Conservation (phyloP, 2,888 invertebrate genomes). For the Leptodirus hochenwartii region DNA sequence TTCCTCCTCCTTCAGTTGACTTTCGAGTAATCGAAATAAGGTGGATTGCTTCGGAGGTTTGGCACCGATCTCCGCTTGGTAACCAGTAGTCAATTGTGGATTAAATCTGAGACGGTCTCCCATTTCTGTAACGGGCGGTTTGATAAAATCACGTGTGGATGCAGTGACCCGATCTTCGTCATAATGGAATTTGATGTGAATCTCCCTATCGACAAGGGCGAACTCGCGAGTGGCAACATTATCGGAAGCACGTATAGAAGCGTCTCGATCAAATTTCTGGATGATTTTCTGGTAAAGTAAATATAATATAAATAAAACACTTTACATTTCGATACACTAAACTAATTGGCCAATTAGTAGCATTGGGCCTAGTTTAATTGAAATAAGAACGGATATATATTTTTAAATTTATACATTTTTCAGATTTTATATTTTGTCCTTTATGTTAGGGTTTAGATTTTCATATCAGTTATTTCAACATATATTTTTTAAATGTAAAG, state of each 20-base stretch:
- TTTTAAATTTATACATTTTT: background rate
- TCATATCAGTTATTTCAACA: background rate
- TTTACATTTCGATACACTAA: background rate
- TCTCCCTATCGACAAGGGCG: slow-evolving; percentile 37
- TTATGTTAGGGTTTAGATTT: background rate
- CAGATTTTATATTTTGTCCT: background rate
- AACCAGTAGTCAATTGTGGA: slow-evolving; percentile 43
- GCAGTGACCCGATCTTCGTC: slow-evolving; percentile 39
- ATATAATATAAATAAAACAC: background rate
- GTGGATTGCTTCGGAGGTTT: slow-evolving; percentile 40
- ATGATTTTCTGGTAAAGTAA: slow-evolving; percentile 29
- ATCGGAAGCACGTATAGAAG: slow-evolving; percentile 32
- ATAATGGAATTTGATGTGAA: slow-evolving; percentile 44
- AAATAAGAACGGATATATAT: background rate
- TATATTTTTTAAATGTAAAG: background rate
- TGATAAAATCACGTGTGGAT: slow-evolving; percentile 42
- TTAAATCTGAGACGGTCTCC: slow-evolving; percentile 46
- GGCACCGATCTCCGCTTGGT: slow-evolving; percentile 44
- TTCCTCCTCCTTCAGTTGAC: slow-evolving; percentile 43
- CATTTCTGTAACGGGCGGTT: slow-evolving; percentile 51
- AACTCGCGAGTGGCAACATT: slow-evolving; percentile 51
- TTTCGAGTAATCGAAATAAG: slow-evolving; percentile 41
- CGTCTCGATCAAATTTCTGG: slow-evolving; percentile 44
- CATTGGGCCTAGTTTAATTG: background rate
- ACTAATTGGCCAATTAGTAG: background rate